Conservation (phyloP, 2,888 invertebrate genomes). For the Melanargia galathea region DNA sequence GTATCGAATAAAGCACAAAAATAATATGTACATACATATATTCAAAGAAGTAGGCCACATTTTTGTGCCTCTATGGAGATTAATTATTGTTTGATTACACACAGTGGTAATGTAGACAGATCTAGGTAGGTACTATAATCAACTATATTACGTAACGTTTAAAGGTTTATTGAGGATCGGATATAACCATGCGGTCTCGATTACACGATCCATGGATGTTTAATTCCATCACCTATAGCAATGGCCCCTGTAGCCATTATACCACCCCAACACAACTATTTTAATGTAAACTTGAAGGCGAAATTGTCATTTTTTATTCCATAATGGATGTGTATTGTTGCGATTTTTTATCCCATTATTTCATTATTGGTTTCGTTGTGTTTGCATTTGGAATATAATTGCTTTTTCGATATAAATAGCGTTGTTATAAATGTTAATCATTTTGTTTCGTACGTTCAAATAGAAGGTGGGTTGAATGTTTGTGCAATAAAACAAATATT, state of each 20-base stretch:
- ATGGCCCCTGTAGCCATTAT: constrained; percentile 72
- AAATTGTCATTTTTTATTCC: constrained; percentile 66
- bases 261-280: constrained; percentile 65
- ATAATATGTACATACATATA: not conserved
- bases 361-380: constrained; percentile 67
- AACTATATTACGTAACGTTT: constrained; percentile 24
- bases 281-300: constrained; percentile 67
- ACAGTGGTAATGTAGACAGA: not conserved
- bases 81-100: not conserved
- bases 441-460: not conserved
- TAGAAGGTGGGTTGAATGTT: not conserved
- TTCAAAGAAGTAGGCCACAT: not conserved
- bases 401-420: constrained; percentile 20
- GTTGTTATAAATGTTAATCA: not conserved
- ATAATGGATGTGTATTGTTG: constrained; percentile 61
- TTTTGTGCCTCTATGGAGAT: not conserved
- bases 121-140: not conserved
- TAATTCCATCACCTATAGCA: constrained; percentile 66
- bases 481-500: not conserved
- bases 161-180: constrained; percentile 20
- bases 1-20: not conserved
- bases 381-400: constrained; percentile 51
- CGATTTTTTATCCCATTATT: constrained; percentile 63
- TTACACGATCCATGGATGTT: not conserved
- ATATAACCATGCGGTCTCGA: constrained; percentile 49